A percentile compares a stretch with the other conserved stretches of the same genome.
Evolutionary conservation across 2,888 invertebrate genomes (phyloP).

Genomic region (Eilema griseolum): DNA sequence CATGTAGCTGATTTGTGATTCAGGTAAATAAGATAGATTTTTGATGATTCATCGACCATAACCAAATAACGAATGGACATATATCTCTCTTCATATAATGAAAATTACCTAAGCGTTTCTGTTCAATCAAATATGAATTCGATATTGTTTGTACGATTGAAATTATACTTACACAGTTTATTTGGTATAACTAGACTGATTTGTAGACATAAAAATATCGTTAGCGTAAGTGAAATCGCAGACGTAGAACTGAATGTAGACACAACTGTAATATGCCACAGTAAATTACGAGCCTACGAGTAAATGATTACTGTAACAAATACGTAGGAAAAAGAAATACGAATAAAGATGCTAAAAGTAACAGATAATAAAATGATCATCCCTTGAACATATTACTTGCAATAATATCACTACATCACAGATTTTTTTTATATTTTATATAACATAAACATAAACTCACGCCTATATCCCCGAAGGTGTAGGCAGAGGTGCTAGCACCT

Average conservation of each 20-base stretch:
- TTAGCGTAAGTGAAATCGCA: background rate
- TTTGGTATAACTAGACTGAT: background rate
- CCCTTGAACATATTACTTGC: no score
- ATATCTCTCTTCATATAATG: no score
- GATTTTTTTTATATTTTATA: no score
- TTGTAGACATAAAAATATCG: background rate
- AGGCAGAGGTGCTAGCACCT: no score
- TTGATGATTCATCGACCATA: no score
- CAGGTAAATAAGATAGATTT: no score
- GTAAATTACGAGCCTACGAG: background rate
- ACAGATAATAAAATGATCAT: background rate
- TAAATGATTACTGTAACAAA: background rate
- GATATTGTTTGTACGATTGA: background rate
- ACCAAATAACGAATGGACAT: no score
- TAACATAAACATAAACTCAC: no score
- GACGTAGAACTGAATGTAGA: background rate
- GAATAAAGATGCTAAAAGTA: background rate
- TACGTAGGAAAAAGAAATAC: background rate
- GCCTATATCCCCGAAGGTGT: no score
- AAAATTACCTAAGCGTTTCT: no score
- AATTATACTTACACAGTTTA: background rate
- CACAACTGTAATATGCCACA: background rate
- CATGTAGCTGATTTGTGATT: no score
- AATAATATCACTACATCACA: no score
- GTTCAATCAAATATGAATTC: background rate